Base-by-base conservation (phyloP, 2,888 invertebrate genomes). In the Stenolophus ochropezus region DNA sequence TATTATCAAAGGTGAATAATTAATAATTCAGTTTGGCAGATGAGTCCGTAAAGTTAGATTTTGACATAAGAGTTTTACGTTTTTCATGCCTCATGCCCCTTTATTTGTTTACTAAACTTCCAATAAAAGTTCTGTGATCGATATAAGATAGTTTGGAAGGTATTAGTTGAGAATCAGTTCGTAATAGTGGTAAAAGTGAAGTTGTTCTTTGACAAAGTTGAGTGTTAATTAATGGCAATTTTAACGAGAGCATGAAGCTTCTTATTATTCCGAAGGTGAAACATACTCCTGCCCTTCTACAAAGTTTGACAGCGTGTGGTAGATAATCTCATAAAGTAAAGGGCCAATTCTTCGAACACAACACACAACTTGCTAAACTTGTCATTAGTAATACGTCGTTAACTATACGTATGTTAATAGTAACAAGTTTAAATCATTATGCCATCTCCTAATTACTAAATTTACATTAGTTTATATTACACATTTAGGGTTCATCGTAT, bases 221-320 rank as follows among this genome's bases (percentile, higher is more conserved):
- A 23, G 14, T 49, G 73, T 73, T 73, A 73, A 73, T 73, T 73
- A 73, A 14, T 11, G 23, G 4, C 21, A 73, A 49, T 73, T 47
- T 73, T 47, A 49, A 16, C 73, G 49, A 73, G 49, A 49, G 18
- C 73, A 23, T 21, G 49, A 23, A 73, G 21, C 73, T 42, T 23
- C 49, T 73, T 73, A 23, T n/a, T 73, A 73, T 73, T 73, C 21
- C 14, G 73, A 73, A 73, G 23, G 73, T 21, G 73, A 73, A 71
- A 42, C 11, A 71, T 18, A 16, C 73, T 8, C 42, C 33, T 71
- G 16, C 2, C 42, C 33, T 71, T 8, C 42, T 73, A 3, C 20
- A 73, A 71, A 73, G 21, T 73, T 61, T 61, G 25, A 23, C n/a
- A 56, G 14, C 61, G 23, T 56, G 21, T 11, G 14, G n/a, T 25